Percentiles rank a stretch among this genome's conserved stretches.
Conservation (phyloP, 2,888 invertebrate genomes). For the Notocelia uddmanniana region DNA sequence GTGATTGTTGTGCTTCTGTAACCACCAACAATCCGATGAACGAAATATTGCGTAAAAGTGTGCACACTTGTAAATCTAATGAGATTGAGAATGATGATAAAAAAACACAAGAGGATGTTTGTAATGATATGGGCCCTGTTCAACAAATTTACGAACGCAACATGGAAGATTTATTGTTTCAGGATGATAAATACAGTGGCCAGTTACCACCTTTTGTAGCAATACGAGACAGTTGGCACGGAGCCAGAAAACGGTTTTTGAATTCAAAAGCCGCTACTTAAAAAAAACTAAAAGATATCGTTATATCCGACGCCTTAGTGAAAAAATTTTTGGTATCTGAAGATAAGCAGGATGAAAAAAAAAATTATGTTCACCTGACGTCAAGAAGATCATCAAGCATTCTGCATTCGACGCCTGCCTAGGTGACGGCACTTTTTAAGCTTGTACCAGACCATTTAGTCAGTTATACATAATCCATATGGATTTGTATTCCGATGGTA, state of each 20-base stretch:
- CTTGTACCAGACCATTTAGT: slow-evolving; percentile 14
- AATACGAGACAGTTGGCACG: not conserved
- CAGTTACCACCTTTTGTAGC: not conserved
- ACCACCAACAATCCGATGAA: not conserved
- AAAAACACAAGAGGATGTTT: not conserved
- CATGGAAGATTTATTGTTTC: slow-evolving; percentile 1
- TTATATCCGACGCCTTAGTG: not conserved
- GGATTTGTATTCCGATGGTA: slow-evolving; percentile 10
- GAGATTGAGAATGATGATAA: not conserved
- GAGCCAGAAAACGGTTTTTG: not conserved
- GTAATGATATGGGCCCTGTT: not conserved
- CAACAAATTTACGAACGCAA: slow-evolving; percentile 7
- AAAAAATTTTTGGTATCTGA: not conserved
- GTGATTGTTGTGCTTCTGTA: slow-evolving; percentile 11
- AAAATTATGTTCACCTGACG: not conserved
- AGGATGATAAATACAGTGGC: slow-evolving; percentile 6
- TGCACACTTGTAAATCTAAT: not conserved
- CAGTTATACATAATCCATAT: slow-evolving; percentile 9
- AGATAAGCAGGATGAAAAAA: not conserved
- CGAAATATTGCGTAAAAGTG: not conserved
- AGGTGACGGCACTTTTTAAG: slow-evolving; percentile 7
- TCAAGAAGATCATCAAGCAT: not conserved
- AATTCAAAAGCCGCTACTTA: slow-evolving; percentile 10
- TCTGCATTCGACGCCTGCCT: slow-evolving; percentile 7
- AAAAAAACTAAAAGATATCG: not conserved